Evolutionary conservation across 2,113 vertebrate species (phyloP).

Genomic region (Pseudorectes ferrugineus): DNA sequence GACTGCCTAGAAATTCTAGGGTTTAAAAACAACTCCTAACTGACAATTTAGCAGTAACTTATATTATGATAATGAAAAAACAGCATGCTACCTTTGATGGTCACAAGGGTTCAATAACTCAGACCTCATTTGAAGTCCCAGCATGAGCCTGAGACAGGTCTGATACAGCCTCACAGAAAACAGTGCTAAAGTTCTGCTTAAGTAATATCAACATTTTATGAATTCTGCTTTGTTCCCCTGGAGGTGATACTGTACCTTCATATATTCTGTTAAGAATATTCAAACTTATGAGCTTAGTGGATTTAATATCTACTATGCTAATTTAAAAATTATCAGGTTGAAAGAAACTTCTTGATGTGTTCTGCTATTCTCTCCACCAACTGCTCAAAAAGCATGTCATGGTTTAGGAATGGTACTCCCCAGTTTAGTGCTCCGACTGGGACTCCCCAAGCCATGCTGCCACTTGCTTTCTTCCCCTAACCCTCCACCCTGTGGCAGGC

Average conservation of each 20-base stretch:
- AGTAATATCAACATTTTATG: background rate
- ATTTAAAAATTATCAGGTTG: background rate
- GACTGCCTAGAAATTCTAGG: background rate
- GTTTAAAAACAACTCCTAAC: background rate
- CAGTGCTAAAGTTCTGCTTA: background rate
- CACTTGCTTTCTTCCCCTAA: rapidly evolving
- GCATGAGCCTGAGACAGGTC: background rate
- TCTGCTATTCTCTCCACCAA: background rate
- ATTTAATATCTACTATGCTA: background rate
- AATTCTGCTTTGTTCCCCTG: background rate
- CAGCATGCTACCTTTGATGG: background rate
- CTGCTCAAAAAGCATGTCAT: background rate
- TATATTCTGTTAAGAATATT: background rate
- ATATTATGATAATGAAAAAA: background rate
- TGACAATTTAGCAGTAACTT: background rate
- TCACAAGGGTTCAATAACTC: background rate
- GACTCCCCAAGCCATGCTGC: background rate
- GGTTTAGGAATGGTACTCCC: background rate
- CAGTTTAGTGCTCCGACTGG: background rate
- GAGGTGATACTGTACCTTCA: background rate
- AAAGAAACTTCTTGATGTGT: background rate
- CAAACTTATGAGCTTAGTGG: background rate
- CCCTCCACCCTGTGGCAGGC: too few species aligned
- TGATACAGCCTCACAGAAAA: background rate
- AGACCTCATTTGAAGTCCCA: background rate